phyloP scores from a whole-genome alignment of 2,113 vertebrate genomes.

The Sakesphorus luctuosus region DNA sequence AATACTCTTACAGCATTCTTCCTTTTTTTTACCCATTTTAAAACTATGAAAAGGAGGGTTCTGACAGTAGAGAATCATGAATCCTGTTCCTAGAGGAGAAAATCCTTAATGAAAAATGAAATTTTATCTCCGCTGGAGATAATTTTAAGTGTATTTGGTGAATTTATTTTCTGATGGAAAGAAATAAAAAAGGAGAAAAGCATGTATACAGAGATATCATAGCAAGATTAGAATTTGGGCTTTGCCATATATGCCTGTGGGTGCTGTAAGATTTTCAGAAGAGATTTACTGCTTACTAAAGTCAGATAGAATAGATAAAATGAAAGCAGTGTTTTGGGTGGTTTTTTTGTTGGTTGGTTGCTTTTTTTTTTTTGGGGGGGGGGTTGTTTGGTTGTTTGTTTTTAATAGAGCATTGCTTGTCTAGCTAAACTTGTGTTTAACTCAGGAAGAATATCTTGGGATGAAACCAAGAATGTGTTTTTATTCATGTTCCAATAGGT shows the following conservation, averaged over 20 bases:
- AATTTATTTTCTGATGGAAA: conserved; percentile 33
- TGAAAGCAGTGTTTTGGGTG: not conserved
- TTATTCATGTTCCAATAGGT: not conserved
- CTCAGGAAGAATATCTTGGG: not conserved
- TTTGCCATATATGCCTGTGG: not conserved
- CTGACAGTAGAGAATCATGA: not conserved
- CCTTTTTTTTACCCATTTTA: not conserved
- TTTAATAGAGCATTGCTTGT: not conserved
- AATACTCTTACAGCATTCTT: not conserved
- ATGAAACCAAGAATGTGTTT: not conserved
- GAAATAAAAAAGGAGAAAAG: not conserved
- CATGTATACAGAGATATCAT: not conserved
- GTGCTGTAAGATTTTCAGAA: not conserved
- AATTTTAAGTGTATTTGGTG: not conserved
- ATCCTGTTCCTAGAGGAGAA: not conserved
- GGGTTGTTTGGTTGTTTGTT: not conserved
- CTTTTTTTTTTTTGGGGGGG: not conserved
- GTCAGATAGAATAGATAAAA: not conserved
- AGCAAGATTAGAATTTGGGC: not conserved
- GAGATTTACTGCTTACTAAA: not conserved
- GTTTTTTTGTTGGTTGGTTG: not conserved
- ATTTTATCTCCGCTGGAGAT: not conserved
- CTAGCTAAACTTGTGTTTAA: not conserved
- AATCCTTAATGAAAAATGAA: not conserved
- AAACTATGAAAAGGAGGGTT: not conserved